Conservation (phyloP, 2,888 invertebrate genomes). For the Athalia cordata region DNA sequence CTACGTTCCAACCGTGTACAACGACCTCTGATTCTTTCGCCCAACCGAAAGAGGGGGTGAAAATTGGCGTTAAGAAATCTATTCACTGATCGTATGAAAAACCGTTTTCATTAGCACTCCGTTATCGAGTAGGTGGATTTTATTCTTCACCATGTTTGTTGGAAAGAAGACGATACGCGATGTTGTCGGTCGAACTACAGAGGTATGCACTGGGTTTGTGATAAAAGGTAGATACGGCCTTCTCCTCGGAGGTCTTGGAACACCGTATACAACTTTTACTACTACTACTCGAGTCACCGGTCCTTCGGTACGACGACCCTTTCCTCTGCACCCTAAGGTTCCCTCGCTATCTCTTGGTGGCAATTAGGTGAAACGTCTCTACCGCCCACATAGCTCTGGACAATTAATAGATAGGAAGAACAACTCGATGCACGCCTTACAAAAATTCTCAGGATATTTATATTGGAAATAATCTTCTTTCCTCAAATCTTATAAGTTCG, state of each 20-base stretch:
- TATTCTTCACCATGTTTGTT: slow-evolving; percentile 2
- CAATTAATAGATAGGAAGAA: slow-evolving; percentile 67
- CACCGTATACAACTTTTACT: background rate
- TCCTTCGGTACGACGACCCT: slow-evolving; percentile 1
- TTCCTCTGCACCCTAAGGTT: slow-evolving; percentile 14
- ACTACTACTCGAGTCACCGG: slow-evolving; percentile 1
- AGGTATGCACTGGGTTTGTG: slow-evolving; percentile 33
- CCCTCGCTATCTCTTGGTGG: slow-evolving; percentile 60
- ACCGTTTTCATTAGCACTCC: slow-evolving; percentile 21
- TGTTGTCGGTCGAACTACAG: slow-evolving; percentile 3
- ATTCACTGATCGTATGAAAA: background rate
- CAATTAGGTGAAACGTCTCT: slow-evolving; percentile 68
- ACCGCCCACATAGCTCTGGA: slow-evolving; percentile 69
- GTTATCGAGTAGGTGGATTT: slow-evolving; percentile 6
- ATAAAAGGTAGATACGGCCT: slow-evolving; percentile 39
- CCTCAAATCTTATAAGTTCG: too few species aligned
- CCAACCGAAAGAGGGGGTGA: too few species aligned
- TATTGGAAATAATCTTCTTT: slow-evolving; percentile 29
- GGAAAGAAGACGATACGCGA: too few species aligned
- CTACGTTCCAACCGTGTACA: too few species aligned
- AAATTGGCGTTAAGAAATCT: too few species aligned
- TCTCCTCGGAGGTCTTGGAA: slow-evolving; percentile 30
- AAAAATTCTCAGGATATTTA: background rate
- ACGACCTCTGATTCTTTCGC: too few species aligned
- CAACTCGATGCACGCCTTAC: slow-evolving; percentile 31